phyloP scores from a whole-genome alignment of 2,797 vertebrate species.

The Iguana delicatissima region DNA sequence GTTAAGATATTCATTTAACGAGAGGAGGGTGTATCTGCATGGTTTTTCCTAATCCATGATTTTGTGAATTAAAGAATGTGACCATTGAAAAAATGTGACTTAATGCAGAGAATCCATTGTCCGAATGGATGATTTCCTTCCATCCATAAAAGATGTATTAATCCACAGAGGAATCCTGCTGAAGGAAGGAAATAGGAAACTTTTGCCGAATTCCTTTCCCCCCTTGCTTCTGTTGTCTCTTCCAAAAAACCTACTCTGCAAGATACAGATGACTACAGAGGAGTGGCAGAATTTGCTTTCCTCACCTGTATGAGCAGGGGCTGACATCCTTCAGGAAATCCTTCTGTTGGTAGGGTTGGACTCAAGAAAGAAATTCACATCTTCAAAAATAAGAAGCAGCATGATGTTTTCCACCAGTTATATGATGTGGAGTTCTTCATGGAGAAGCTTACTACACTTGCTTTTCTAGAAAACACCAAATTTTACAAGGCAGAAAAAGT shows the following conservation, averaged over 20 bases:
- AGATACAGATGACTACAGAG: not conserved
- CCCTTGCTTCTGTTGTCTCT: not conserved
- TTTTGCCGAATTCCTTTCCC: not conserved
- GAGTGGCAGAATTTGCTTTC: not conserved
- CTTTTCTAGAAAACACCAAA: not conserved
- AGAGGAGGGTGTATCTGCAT: not conserved
- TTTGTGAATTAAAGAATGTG: not conserved
- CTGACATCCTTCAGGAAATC: no score
- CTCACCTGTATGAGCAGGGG: no score
- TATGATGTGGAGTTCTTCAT: not conserved
- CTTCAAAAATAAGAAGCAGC: not conserved
- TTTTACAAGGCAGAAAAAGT: not conserved
- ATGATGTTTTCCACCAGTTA: not conserved
- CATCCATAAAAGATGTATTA: not conserved
- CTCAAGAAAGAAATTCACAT: no score
- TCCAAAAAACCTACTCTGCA: not conserved
- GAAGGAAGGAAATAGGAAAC: not conserved
- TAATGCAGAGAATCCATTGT: not conserved
- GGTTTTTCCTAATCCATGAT: not conserved
- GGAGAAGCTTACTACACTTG: not conserved
- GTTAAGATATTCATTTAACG: not conserved
- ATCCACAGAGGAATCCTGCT: not conserved
- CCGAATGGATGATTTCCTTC: not conserved
- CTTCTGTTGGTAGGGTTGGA: no score
- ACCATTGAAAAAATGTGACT: no score